Evolutionary conservation across 2,797 vertebrate genomes (phyloP), one percentile per base, ranked within the genome.

Genomic region (Loris lydekkerianus): DNA sequence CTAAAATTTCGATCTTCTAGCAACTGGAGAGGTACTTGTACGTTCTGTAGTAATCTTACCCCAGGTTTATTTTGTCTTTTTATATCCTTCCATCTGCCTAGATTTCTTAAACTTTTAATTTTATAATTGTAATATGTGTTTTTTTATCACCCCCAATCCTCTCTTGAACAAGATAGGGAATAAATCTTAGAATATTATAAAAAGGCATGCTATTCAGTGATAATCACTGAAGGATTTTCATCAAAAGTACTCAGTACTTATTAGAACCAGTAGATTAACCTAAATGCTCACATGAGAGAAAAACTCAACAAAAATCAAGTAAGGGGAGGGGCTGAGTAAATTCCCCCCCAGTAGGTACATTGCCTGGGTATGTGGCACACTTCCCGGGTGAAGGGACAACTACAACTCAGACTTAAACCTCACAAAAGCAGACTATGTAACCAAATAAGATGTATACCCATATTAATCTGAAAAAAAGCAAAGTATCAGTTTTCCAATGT

Each of bases 401-500:
- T 49, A 49, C 49, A 49, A 49, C 11, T 49, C 49, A 14, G 49
- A 49, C 49, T 49, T 49, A 14, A 49, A 14, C 49, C 49, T 14
- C 11, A 49, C 49, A 14, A 49, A 49, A 49, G 49, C 49, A 49
- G 11, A 49, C 49, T 49, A 14, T 49, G 49, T 14, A 49, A 49
- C 49, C 49, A 49, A 49, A 49, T 49, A 13, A 49, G 49, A 49
- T 14, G 49, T 49, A 49, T 11, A 13, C 49, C 49, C 49, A 49
- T 49, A 49, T 49, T 49, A 49, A 49, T 49, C 49, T 49, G 49
- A 14, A 49, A 49, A 49, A 49, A 49, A 49, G 11, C 23, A 2
- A 89, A 72, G 7, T 27, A 7, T 17, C 60, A 80, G 56, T 67
- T 96, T 97, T 96, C 85, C 34, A 93, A 75, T 60, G 77, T 90